A percentile compares a stretch with the other conserved stretches of the same genome.
phyloP scores from a whole-genome alignment of 2,113 vertebrate species.

The Otis tarda region DNA sequence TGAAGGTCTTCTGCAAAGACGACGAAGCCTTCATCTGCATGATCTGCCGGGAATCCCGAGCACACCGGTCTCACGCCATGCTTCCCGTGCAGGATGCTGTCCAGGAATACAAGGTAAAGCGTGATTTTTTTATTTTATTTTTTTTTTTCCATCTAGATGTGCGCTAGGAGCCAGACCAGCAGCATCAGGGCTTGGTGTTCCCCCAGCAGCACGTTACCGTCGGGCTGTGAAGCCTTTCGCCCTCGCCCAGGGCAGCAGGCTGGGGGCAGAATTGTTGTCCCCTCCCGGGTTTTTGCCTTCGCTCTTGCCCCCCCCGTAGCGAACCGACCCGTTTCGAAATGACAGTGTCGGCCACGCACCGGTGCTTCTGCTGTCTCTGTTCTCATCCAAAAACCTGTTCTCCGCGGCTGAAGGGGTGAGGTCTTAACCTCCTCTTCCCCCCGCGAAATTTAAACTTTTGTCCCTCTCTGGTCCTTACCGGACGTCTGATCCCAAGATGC shows the following conservation, averaged over 20 bases:
- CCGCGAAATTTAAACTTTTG: not conserved
- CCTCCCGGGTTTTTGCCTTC: rapidly evolving
- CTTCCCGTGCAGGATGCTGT: not conserved
- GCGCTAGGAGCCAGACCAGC: no score
- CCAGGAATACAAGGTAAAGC: not conserved
- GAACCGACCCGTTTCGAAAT: not conserved
- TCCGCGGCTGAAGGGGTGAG: not conserved
- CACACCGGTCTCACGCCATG: slow-evolving; percentile 5
- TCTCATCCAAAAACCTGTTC: not conserved
- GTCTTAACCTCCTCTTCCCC: rapidly evolving
- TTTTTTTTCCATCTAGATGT: not conserved
- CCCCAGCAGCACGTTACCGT: rapidly evolving
- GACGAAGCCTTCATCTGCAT: slow-evolving; percentile 30
- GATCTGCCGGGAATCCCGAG: slow-evolving; percentile 43
- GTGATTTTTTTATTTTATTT: no score
- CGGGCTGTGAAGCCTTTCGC: rapidly evolving
- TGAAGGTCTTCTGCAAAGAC: slow-evolving; percentile 34
- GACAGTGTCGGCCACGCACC: rapidly evolving
- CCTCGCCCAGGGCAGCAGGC: not conserved
- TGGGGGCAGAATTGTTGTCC: rapidly evolving
- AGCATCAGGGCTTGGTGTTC: not conserved
- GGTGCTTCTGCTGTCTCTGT: not conserved
- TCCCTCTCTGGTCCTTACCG: rapidly evolving
- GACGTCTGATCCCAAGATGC: rapidly evolving
- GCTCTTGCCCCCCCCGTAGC: rapidly evolving